phyloP scores from a whole-genome alignment of 2,888 invertebrate genomes.

The Syritta pipiens region DNA sequence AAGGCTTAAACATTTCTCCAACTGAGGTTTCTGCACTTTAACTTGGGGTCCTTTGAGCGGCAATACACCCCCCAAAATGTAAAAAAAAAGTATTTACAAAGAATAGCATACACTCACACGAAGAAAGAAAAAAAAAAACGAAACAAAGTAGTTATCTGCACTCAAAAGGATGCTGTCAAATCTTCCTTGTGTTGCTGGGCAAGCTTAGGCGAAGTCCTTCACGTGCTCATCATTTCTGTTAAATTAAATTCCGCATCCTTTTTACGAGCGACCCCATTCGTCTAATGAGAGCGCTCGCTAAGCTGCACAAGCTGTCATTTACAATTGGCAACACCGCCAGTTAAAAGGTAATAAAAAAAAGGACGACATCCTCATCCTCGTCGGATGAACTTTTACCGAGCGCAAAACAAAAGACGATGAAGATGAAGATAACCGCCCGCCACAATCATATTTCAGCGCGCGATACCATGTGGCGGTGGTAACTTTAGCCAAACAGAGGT shows the following conservation, averaged over 20 bases:
- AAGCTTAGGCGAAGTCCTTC: slow-evolving; percentile 32
- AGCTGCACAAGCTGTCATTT: slow-evolving; percentile 8
- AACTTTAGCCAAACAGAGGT: slow-evolving; percentile 22
- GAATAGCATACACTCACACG: slow-evolving; percentile 24
- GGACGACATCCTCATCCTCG: background rate
- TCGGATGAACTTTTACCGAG: background rate
- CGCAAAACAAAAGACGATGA: slow-evolving; percentile 21
- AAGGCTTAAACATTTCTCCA: no score
- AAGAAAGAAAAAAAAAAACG: slow-evolving; percentile 13
- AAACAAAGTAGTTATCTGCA: background rate
- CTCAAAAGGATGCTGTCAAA: slow-evolving; percentile 20
- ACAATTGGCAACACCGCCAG: slow-evolving; percentile 48
- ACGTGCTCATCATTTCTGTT: slow-evolving; percentile 26
- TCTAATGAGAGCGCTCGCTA: slow-evolving; percentile 28
- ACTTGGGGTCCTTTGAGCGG: slow-evolving; percentile 13
- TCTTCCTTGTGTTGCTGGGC: slow-evolving; percentile 5
- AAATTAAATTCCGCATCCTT: slow-evolving; percentile 54
- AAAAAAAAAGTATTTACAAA: slow-evolving; percentile 28
- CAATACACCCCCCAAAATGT: background rate
- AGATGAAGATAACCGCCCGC: slow-evolving; percentile 34
- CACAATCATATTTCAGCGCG: slow-evolving; percentile 12
- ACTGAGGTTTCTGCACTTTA: slow-evolving; percentile 1
- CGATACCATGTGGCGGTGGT: background rate
- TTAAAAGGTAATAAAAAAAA: slow-evolving; percentile 38
- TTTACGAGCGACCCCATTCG: slow-evolving; percentile 44